phyloP scores from a whole-genome alignment of 1,140 invertebrate species.

The Callitettix versicolor region DNA sequence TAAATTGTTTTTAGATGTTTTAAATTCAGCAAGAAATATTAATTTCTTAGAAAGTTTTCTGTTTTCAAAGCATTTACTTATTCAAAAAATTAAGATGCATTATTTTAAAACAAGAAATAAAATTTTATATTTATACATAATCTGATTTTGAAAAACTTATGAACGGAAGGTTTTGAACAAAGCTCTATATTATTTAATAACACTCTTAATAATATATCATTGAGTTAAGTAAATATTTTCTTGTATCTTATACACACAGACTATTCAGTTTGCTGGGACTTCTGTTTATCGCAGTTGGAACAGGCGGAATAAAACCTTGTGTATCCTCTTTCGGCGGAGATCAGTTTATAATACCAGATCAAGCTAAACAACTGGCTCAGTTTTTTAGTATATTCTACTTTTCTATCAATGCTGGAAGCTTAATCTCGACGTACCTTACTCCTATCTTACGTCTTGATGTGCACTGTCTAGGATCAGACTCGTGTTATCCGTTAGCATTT shows the following conservation, averaged over 20 bases:
- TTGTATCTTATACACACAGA: constrained; percentile 38
- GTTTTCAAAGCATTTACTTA: no score
- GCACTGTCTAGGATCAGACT: constrained; percentile 65
- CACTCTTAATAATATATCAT: no score
- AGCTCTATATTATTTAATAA: no score
- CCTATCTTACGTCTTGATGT: constrained; percentile 75
- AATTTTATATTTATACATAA: no score
- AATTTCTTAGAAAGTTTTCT: no score
- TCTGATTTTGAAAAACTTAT: no score
- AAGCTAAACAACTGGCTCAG: constrained; percentile 58
- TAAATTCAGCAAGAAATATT: no score
- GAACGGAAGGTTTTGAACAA: no score
- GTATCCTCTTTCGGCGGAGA: constrained; percentile 97
- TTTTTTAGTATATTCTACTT: constrained; percentile 95
- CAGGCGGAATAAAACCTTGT: constrained; percentile 95
- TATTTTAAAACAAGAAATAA: no score
- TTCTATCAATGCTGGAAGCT: constrained; percentile 83
- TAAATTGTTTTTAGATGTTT: no score
- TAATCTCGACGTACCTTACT: constrained; percentile 81
- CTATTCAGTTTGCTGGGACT: constrained; percentile 64
- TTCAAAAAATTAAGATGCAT: no score
- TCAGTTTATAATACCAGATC: constrained; percentile 76
- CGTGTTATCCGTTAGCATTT: constrained; percentile 86
- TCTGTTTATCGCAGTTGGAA: constrained; percentile 77
- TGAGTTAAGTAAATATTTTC: not conserved